Evolutionary conservation across 2,797 vertebrate species (phyloP), one percentile per base, ranked within the genome.

Genomic region (Amniataba percoides): DNA sequence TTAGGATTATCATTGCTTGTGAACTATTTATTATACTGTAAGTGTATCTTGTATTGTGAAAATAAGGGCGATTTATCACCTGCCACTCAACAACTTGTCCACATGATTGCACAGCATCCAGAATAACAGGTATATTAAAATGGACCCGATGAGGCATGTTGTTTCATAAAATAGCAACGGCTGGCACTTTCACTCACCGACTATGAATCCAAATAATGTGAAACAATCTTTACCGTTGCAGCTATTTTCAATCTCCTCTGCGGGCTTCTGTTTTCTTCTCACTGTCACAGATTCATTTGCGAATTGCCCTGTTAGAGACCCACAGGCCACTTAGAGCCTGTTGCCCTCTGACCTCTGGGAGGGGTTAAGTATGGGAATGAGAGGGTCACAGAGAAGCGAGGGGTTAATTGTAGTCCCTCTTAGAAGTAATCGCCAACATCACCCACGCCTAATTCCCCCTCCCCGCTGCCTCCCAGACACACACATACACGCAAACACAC

Each of bases 381-480:
- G 77, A 86, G 85, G 88, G 93, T 93, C 90, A 80, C 71, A 58
- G 81, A 80, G 77, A 85, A 86, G 88, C 87, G 58, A 84, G 82
- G 90, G 90, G 94, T 94, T 93, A 95, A 95, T 94, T 92, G 91
- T 90, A 86, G 73, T 85, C 89, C 89, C 90, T 91, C 88, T 94
- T 90, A 93, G 91, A 93, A 94, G 93, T 94, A 88, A 91, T 92
- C 70, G 73, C 79, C 90, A 92, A 81, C 80, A 92, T 92, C 90
- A 84, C 85, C 90, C 91, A 81, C 83, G 69, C 73, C 80, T 51
- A 27, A 48, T 63, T 31, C 27, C 49, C n/a, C 25, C 42, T 42
- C 79, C 70, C 60, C 11, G 18, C 55, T 25, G 51, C 67, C 52
- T 49, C 36, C 65, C 62, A 61, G 56, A 77, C 73, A 78, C 53